phyloP scores from a whole-genome alignment of 2,797 vertebrate genomes.

The Jordanella pulchra region DNA sequence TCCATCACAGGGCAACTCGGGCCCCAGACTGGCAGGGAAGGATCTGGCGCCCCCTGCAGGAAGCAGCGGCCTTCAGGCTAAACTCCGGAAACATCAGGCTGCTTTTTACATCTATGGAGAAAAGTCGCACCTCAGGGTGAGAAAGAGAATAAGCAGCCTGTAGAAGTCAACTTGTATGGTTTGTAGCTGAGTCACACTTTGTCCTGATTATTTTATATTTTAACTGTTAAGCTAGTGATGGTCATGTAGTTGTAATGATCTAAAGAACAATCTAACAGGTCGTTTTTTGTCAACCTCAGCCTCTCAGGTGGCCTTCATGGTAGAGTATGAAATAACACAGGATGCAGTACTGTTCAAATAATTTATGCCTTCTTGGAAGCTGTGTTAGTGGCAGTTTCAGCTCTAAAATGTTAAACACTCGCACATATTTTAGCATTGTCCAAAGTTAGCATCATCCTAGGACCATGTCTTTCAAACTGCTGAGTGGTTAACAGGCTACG shows the following conservation, averaged over 20 bases:
- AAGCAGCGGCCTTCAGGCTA: conserved; percentile 86
- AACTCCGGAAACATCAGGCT: conserved; percentile 91
- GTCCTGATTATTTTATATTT: background rate
- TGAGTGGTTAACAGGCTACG: too few relatives aligned
- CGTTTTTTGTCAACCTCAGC: background rate
- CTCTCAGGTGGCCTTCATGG: background rate
- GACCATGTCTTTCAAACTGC: too few relatives aligned
- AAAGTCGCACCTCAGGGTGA: conserved; percentile 97
- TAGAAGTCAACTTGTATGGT: background rate
- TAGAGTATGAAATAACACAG: background rate
- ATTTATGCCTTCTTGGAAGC: background rate
- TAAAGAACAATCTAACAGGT: background rate
- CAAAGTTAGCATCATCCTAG: too few relatives aligned
- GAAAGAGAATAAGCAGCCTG: conserved; percentile 6
- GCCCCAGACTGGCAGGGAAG: conserved; percentile 89
- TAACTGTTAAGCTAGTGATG: background rate
- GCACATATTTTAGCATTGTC: too few relatives aligned
- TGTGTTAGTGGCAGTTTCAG: too few relatives aligned
- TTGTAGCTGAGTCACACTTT: background rate
- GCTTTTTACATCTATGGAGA: conserved; percentile 96
- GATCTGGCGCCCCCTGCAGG: conserved; percentile 84
- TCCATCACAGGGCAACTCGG: conserved; percentile 79
- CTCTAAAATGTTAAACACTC: too few relatives aligned
- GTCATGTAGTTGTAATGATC: background rate
- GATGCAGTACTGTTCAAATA: background rate